Evolutionary conservation across 1,140 invertebrate genomes (phyloP).

Genomic region (Asobara japonica): DNA sequence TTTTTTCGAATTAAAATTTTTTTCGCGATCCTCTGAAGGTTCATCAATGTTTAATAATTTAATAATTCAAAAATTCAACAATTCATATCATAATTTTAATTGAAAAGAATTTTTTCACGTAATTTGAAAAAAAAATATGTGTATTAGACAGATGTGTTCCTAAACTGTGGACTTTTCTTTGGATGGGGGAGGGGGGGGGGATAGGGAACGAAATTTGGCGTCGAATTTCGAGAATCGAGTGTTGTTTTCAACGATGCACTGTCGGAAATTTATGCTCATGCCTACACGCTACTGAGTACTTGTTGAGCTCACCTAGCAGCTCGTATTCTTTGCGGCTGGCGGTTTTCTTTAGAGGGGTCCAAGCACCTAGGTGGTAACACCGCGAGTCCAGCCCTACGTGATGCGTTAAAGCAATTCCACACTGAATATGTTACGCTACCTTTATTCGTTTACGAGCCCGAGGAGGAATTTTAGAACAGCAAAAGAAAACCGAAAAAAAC

Average conservation of each 20-base stretch:
- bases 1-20: too few relatives aligned
- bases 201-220: too few relatives aligned
- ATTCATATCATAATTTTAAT: too few relatives aligned
- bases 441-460: neutral
- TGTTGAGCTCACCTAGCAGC: conserved; percentile 3
- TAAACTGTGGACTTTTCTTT: too few relatives aligned
- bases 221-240: too few relatives aligned
- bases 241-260: neutral
- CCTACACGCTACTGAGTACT: conserved; percentile 5
- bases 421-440: neutral
- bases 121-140: too few relatives aligned
- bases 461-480: neutral
- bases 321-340: conserved; percentile 8
- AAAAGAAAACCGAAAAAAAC: neutral
- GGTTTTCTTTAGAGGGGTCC: neutral
- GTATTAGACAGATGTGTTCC: too few relatives aligned
- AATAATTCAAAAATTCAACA: too few relatives aligned
- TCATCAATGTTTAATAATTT: too few relatives aligned
- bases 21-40: too few relatives aligned
- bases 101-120: too few relatives aligned
- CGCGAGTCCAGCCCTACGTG: neutral
- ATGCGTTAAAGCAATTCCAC: conserved; percentile 6
- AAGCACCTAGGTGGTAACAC: neutral
- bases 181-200: too few relatives aligned
- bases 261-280: neutral